These are phyloP conservation scores for Hyperoplus lanceolatus DNA, from an alignment of 2,797 vertebrate species.

Conservation along the genomic window DNA sequence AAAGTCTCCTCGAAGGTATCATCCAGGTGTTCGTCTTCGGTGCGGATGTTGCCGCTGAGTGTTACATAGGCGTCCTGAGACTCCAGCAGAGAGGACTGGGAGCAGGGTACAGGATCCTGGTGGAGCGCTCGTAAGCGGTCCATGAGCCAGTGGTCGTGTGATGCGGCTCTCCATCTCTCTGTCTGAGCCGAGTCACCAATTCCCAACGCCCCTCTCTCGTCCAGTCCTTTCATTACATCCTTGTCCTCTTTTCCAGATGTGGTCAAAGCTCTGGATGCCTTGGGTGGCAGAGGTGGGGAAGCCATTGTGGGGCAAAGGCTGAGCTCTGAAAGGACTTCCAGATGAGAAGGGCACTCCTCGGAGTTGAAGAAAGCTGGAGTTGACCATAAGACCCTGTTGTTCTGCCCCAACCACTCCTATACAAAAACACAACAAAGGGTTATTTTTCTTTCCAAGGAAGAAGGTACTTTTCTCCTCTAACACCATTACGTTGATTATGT, in stretches of 20 bases:
- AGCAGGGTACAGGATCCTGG: slow-evolving; percentile 58
- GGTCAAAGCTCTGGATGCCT: slow-evolving; percentile 31
- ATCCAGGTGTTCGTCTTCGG: slow-evolving; percentile 45
- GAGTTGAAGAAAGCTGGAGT: slow-evolving; percentile 77
- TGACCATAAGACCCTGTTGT: slow-evolving; percentile 82
- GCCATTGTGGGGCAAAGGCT: slow-evolving; percentile 54
- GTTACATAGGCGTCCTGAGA: slow-evolving; percentile 86
- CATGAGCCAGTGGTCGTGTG: slow-evolving; percentile 76
- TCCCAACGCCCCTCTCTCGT: slow-evolving; percentile 18
- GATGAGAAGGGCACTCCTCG: slow-evolving; percentile 81
- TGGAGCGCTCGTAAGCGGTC: slow-evolving; percentile 75
- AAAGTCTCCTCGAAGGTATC: slow-evolving; percentile 73
- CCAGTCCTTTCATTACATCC: slow-evolving; percentile 9
- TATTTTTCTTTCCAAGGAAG: not conserved
- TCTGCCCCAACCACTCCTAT: slow-evolving; percentile 90
- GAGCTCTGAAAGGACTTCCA: slow-evolving; percentile 91
- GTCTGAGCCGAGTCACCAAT: slow-evolving; percentile 18
- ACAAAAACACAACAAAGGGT: slow-evolving; percentile 30
- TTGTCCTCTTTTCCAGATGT: slow-evolving; percentile 39
- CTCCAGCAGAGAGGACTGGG: slow-evolving; percentile 76
- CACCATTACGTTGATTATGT: no score
- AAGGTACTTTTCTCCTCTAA: not conserved
- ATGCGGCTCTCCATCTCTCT: slow-evolving; percentile 51
- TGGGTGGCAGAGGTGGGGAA: slow-evolving; percentile 66
- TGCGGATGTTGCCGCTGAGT: slow-evolving; percentile 70